phyloP scores from a whole-genome alignment of 2,797 vertebrate genomes.

The Molothrus ater region DNA sequence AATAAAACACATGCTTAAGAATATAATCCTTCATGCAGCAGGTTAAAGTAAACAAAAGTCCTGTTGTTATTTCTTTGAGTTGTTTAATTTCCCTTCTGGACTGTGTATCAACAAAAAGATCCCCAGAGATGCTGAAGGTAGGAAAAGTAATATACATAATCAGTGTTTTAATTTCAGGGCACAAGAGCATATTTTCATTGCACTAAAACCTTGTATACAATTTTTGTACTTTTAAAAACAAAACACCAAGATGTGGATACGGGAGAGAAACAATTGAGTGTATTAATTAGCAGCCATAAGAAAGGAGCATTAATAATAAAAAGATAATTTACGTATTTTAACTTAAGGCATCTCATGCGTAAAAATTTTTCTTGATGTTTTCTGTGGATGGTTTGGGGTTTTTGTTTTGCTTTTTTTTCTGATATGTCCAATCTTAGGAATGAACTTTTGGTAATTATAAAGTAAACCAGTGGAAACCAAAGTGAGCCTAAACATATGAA shows the following conservation, averaged over 20 bases:
- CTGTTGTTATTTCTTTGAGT: background rate
- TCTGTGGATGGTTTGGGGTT: background rate
- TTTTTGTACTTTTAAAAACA: background rate
- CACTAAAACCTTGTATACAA: background rate
- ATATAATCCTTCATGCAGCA: background rate
- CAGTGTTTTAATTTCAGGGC: background rate
- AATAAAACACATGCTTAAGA: background rate
- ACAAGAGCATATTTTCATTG: background rate
- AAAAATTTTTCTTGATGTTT: background rate
- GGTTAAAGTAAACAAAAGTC: conserved; percentile 15
- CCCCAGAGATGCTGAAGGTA: background rate
- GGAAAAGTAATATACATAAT: background rate
- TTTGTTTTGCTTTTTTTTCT: background rate
- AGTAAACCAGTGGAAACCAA: background rate
- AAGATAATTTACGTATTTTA: background rate
- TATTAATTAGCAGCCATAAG: background rate
- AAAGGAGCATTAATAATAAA: background rate
- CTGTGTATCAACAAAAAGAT: background rate
- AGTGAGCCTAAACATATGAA: background rate
- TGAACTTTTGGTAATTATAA: background rate
- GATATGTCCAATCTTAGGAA: background rate
- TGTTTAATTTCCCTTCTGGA: background rate
- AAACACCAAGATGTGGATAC: background rate
- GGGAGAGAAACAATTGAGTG: background rate
- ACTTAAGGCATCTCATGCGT: background rate